These are phyloP conservation scores for Melitaea athalia DNA, from an alignment of 2,888 invertebrate species.

Conservation along the genomic window DNA sequence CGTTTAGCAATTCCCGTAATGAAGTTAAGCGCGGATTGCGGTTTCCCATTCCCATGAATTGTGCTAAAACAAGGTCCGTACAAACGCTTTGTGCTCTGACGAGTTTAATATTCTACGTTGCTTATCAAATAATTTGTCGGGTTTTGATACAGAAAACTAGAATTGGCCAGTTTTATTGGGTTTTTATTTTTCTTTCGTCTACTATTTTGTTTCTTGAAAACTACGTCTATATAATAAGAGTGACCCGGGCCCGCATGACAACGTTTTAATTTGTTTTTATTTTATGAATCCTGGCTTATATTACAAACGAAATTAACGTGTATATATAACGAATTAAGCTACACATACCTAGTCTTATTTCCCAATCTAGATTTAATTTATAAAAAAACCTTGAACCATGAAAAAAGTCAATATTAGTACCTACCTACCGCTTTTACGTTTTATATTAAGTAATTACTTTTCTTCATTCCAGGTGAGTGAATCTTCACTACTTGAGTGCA, in stretches of 20 bases:
- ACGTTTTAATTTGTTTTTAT: too few relatives aligned
- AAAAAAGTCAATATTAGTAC: not conserved
- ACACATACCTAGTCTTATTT: too few relatives aligned
- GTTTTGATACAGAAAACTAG: conserved; percentile 16
- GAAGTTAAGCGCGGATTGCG: conserved; percentile 78
- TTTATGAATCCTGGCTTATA: too few relatives aligned
- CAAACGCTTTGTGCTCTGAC: conserved; percentile 47
- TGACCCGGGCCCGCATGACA: too few relatives aligned
- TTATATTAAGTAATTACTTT: conserved; percentile 34
- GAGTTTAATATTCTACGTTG: conserved; percentile 33
- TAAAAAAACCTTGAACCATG: too few relatives aligned
- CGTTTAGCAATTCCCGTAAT: conserved; percentile 79
- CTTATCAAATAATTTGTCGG: conserved; percentile 14
- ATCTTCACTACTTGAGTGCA: conserved; percentile 82
- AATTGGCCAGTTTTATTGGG: conserved; percentile 6
- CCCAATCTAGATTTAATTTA: too few relatives aligned
- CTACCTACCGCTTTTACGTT: not conserved
- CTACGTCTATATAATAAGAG: too few relatives aligned
- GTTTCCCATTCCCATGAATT: conserved; percentile 57
- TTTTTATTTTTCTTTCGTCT: not conserved
- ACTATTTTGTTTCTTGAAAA: not conserved
- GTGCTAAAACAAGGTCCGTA: conserved; percentile 49
- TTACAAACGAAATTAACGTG: too few relatives aligned
- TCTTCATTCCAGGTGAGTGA: conserved; percentile 77
- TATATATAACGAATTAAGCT: too few relatives aligned